A percentile compares a stretch with the other conserved stretches of the same genome.
phyloP scores from a whole-genome alignment of 1,140 invertebrate species.

The Pissodes strobi region DNA sequence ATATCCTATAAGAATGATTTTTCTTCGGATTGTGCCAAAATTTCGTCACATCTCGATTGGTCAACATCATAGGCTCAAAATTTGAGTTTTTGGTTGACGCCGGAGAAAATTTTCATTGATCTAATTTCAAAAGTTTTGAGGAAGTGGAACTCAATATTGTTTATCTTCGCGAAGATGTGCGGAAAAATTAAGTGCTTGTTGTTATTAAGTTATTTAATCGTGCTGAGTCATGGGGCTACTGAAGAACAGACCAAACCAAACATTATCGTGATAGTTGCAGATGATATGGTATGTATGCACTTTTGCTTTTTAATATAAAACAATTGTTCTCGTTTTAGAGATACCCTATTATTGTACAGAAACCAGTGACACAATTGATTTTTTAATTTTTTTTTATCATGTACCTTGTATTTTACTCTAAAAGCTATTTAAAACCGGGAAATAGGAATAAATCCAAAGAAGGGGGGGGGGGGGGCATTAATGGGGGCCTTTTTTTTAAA shows the following conservation, averaged over 20 bases:
- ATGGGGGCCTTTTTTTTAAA: too few relatives aligned
- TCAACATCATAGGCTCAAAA: constrained; percentile 35
- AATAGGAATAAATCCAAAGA: too few relatives aligned
- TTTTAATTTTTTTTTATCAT: too few relatives aligned
- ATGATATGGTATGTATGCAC: constrained; percentile 65
- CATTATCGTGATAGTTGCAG: constrained; percentile 66
- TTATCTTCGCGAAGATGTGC: background rate
- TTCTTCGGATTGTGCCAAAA: background rate
- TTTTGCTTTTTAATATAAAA: background rate
- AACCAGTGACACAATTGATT: too few relatives aligned
- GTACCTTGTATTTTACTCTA: too few relatives aligned
- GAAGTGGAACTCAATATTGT: too few relatives aligned
- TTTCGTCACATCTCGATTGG: background rate
- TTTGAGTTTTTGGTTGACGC: constrained; percentile 34
- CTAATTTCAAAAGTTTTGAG: too few relatives aligned
- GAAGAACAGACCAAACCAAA: constrained; percentile 55
- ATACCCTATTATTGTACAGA: too few relatives aligned
- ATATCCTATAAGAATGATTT: constrained; percentile 24
- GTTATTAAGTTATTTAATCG: constrained; percentile 19
- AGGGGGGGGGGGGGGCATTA: too few relatives aligned
- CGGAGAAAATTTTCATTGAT: background rate
- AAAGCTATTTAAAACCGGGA: too few relatives aligned
- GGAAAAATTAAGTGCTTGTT: constrained; percentile 21
- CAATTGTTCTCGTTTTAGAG: too few relatives aligned
- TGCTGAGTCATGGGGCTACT: constrained; percentile 10